Evolutionary conservation across 1,140 invertebrate species (phyloP), one percentile per base, ranked within the genome.

Genomic region (Drosophila serrata): DNA sequence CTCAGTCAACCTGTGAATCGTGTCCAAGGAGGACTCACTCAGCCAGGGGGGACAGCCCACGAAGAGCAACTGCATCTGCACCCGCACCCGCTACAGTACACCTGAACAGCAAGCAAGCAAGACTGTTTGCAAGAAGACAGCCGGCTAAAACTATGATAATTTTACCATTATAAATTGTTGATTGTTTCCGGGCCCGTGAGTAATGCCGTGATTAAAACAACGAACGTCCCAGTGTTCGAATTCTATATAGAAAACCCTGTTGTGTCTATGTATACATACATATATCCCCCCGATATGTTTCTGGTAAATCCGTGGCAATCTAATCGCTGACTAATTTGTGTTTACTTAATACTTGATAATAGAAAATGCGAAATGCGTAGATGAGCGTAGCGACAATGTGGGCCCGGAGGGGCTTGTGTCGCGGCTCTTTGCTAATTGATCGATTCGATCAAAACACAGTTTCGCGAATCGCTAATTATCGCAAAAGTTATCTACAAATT

Each of bases 271-370:
- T 35, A 29, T 5, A n/a, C n/a, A n/a, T n/a, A n/a, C n/a, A n/a
- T n/a, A n/a, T n/a, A n/a, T n/a, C n/a, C n/a, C 8, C 5, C n/a
- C n/a, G 11, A 17, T n/a, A 61, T 53, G 22, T 35, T 46, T 3
- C 60, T 22, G 22, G 7, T 22, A 29, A 73, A 51, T 70, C 64
- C 37, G 5, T 49, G 37, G 33, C 27, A 57, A 82, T 79, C 64
- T 81, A 57, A 85, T 81, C 73, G 46, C 59, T 78, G 74, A 78
- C 78, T 62, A 78, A 85, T 75, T 33, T 85, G 67, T 85, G 68
- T 73, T 81, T 85, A 65, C 33, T 48, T 55, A 6, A 45, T 68
- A 45, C 45, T 48, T 55, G 7, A 45, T 68, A 45, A 42, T 62
- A 48, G 55, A 72, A 68, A 85, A 13, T 29, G 55, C 55, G 37